Conservation (phyloP, 1,140 invertebrate genomes). For the Drosophila arawakana region DNA sequence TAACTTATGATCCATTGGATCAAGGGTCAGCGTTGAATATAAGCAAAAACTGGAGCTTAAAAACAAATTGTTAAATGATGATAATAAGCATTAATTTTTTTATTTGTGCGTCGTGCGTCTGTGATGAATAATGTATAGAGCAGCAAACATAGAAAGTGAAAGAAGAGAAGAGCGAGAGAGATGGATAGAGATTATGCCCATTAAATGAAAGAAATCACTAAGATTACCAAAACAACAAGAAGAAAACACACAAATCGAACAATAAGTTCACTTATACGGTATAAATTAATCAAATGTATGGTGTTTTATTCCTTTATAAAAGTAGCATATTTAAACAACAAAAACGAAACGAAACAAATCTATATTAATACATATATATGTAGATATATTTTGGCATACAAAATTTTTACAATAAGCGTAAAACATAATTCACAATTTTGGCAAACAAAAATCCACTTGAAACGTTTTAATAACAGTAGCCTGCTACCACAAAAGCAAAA, state of each 20-base stretch:
- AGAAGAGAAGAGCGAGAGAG: background rate
- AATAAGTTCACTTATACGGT: conserved; percentile 49
- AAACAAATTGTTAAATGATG: conserved; percentile 77
- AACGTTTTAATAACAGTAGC: conserved; percentile 36
- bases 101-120: conserved; percentile 75
- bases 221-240: conserved; percentile 23
- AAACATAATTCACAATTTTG: conserved; percentile 45
- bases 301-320: conserved; percentile 79
- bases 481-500: conserved; percentile 64
- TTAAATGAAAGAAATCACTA: conserved; percentile 41
- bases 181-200: conserved; percentile 47
- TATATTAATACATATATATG: conserved; percentile 50
- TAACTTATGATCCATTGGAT: conserved; percentile 29
- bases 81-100: conserved; percentile 76
- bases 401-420: conserved; percentile 73
- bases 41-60: conserved; percentile 67
- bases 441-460: conserved; percentile 55
- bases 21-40: conserved; percentile 12
- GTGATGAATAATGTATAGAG: conserved; percentile 77
- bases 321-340: conserved; percentile 57
- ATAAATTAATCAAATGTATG: conserved; percentile 77
- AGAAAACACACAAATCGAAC: conserved; percentile 43
- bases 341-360: conserved; percentile 41
- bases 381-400: conserved; percentile 80
- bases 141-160: background rate